These are phyloP conservation scores for Sterrhoptilus dennistouni DNA, from an alignment of 2,113 vertebrate genomes.

Conservation along the genomic window DNA sequence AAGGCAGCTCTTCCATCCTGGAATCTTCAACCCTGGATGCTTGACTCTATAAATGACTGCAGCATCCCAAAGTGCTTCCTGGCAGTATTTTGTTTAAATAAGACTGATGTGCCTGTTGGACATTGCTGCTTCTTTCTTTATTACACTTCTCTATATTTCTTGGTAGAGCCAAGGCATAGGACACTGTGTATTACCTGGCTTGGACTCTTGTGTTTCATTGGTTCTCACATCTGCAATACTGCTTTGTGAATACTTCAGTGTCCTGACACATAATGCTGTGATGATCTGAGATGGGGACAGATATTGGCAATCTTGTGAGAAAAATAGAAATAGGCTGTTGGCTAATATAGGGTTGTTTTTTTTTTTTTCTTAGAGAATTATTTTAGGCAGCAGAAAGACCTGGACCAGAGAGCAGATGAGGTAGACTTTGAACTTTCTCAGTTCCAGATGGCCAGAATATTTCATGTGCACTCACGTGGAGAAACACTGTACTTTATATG, in stretches of 20 bases:
- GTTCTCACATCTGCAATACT: background rate
- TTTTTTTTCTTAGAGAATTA: background rate
- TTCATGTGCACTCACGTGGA: background rate
- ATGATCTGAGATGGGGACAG: background rate
- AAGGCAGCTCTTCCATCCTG: background rate
- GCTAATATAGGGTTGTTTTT: background rate
- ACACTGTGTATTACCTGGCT: background rate
- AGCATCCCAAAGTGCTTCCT: background rate
- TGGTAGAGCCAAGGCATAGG: background rate
- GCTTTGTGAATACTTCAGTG: background rate
- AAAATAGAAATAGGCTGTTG: background rate
- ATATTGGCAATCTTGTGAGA: background rate
- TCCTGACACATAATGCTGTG: background rate
- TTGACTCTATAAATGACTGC: background rate
- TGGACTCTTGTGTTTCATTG: background rate
- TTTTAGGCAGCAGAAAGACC: background rate
- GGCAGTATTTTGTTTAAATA: background rate
- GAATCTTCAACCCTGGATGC: background rate
- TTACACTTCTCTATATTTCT: background rate
- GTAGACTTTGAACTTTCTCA: background rate
- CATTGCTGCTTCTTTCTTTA: background rate
- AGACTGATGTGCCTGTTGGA: background rate
- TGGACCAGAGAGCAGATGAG: background rate
- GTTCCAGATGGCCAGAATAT: background rate
- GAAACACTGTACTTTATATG: background rate